phyloP scores from a whole-genome alignment of 2,888 invertebrate genomes.

The Andrena marginata region DNA sequence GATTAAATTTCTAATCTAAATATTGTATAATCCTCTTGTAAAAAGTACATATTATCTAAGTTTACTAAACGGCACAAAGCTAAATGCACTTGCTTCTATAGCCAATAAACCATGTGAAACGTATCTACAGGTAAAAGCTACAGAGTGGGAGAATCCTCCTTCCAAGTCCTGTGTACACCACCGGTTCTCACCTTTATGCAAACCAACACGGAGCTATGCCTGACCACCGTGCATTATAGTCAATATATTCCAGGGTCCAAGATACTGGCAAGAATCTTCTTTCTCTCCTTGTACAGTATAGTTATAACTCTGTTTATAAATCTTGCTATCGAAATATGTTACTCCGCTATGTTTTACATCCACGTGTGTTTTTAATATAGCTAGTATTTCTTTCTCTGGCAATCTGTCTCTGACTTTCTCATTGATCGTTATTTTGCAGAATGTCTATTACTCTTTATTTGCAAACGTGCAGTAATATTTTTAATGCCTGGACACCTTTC shows the following conservation, averaged over 20 bases:
- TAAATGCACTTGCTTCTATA: constrained; percentile 41
- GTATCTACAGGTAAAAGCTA: constrained; percentile 34
- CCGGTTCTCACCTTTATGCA: constrained; percentile 72
- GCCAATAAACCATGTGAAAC: constrained; percentile 36
- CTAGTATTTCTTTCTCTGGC: constrained; percentile 20
- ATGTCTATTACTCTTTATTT: constrained; percentile 71
- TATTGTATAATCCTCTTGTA: constrained; percentile 1
- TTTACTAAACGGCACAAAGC: constrained; percentile 38
- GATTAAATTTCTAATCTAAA: constrained; percentile 2
- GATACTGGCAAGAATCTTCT: constrained; percentile 57
- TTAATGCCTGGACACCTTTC: constrained; percentile 57
- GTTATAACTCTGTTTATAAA: constrained; percentile 23
- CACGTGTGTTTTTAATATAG: constrained; percentile 43
- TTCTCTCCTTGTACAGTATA: constrained; percentile 47
- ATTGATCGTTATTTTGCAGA: constrained; percentile 67
- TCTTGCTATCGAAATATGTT: constrained; percentile 22
- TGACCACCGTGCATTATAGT: constrained; percentile 43
- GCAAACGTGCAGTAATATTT: constrained; percentile 66
- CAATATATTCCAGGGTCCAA: constrained; percentile 65
- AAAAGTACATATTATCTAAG: constrained; percentile 10
- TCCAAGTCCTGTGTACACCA: constrained; percentile 64
- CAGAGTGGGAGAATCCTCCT: constrained; percentile 69
- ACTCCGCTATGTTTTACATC: constrained; percentile 38
- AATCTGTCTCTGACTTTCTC: constrained; percentile 27
- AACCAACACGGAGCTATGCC: constrained; percentile 33